Base-by-base conservation (phyloP, 2,888 invertebrate species). In the Diarsia dahlii region DNA sequence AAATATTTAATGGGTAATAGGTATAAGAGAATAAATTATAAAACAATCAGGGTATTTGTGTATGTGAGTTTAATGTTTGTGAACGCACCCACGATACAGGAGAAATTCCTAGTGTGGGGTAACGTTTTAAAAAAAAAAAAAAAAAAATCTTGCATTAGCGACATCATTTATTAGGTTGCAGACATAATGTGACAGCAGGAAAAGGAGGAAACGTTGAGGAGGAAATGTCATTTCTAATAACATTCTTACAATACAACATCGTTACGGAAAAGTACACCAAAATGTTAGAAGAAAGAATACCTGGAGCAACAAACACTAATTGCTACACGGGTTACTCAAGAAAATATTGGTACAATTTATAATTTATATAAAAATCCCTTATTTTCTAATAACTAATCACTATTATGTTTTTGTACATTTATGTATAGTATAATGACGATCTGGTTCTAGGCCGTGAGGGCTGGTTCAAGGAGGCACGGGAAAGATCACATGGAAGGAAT, bases 131-230 rank as follows among this genome's bases (percentile, higher is more conserved):
- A n/a, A n/a, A n/a, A n/a, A n/a, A n/a, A n/a, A n/a, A n/a, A n/a
- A 66, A 72, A 71, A 71, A 50, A 46, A 74, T 68, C 64, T 58
- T 54, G 46, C 67, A 86, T 89, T 88, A 90, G 84, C 75, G 78
- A 73, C 81, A 85, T 89, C 87, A 84, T 91, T 90, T 87, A 89
- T 91, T 87, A 89, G 82, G 83, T 78, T 82, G 78, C 74, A 84
- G 86, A 85, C 87, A 87, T 88, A 90, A 91, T 88, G 85, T 85
- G 87, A 89, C 88, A 88, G 74, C 74, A 76, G 79, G 78, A 86
- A 88, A 88, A 85, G 77, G 78, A 76, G 77, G 77, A 77, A 85
- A 80, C 76, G 77, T 79, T 80, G 72, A 81, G 45, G 71, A 81
- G 77, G 78, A 89, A 87, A 87, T 87, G 56, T 78, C 0, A 88